Evolutionary conservation across 2,113 vertebrate species (phyloP), one percentile per base, ranked within the genome.

Genomic region (Labrus mixtus): DNA sequence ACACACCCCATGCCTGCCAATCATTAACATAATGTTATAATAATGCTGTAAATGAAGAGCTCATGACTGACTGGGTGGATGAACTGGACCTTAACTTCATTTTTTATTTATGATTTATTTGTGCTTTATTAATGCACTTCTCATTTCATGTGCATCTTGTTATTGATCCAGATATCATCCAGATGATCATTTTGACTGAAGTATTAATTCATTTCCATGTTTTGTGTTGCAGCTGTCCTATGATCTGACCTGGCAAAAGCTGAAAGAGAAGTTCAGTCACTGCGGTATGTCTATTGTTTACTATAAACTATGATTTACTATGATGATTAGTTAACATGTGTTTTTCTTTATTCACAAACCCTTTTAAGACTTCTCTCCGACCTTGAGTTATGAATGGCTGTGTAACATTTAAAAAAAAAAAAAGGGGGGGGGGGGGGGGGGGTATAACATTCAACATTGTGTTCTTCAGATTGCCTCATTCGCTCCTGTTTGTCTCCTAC

Each of bases 211-310:
- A 19, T 12, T 25, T 83, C 20, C 10, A 3, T 29, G 73, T 25
- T 89, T 86, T 93, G 85, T 80, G 78, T 95, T 96, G 46, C 94
- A 99, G 98, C 96, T 99, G 70, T 96, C 98, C 66, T 99, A 98
- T 94, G 97, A 99, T 83, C 94, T 99, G 84, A 97, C 96, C 68
- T 99, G 98, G 98, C 98, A 99, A 93, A 99, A 99, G 88, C 93
- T 99, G 85, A 99, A 99, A 89, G 98, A 99, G 88, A 98, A 98
- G 91, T 99, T 99, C 94, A 96, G 96, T 93, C 95, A 96, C 4
- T 99, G 98, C 79, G 98, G 98, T 99, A 96, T 76, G 97, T 96
- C 2, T 63, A 45, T 45, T 36, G 0, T 8, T 45, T 20, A 2
- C 0, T 19, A 1, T 20, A 10, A 41, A 29, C 9, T 41, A 41